Evolutionary conservation across 2,888 invertebrate species (phyloP).

Genomic region (Stenotaenia linearis): DNA sequence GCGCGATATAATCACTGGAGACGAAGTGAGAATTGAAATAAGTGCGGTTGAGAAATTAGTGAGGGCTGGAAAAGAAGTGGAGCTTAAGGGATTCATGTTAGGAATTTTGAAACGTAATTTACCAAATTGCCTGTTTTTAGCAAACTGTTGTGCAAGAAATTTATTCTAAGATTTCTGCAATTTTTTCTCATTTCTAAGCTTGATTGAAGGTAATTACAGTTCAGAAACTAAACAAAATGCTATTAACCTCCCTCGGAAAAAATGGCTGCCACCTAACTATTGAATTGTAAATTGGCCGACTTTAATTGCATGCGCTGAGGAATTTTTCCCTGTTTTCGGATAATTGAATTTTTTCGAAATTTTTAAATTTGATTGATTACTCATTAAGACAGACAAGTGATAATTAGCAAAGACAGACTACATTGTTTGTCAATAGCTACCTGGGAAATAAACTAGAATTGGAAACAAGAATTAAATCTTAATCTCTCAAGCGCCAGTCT

Average conservation of each 20-base stretch:
- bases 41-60: conserved; percentile 26
- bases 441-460: background rate
- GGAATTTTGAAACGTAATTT: conserved; percentile 12
- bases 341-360: background rate
- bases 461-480: background rate
- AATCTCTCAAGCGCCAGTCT: background rate
- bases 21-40: conserved; percentile 26
- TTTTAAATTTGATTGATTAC: conserved; percentile 13
- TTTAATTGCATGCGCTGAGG: background rate
- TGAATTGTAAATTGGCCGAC: conserved; percentile 17
- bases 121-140: background rate
- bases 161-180: no score
- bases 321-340: background rate
- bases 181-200: no score
- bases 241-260: background rate
- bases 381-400: background rate
- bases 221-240: no score
- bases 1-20: conserved; percentile 1
- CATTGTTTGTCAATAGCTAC: background rate
- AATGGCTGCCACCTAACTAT: background rate
- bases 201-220: no score
- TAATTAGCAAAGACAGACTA: background rate
- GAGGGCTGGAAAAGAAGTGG: background rate
- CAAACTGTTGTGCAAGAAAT: background rate
- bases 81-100: background rate